Percentiles rank a stretch among this genome's conserved stretches.
These are phyloP conservation scores for Dolichallabes microphthalmus DNA, from an alignment of 2,113 vertebrate genomes.

Conservation along the genomic window DNA sequence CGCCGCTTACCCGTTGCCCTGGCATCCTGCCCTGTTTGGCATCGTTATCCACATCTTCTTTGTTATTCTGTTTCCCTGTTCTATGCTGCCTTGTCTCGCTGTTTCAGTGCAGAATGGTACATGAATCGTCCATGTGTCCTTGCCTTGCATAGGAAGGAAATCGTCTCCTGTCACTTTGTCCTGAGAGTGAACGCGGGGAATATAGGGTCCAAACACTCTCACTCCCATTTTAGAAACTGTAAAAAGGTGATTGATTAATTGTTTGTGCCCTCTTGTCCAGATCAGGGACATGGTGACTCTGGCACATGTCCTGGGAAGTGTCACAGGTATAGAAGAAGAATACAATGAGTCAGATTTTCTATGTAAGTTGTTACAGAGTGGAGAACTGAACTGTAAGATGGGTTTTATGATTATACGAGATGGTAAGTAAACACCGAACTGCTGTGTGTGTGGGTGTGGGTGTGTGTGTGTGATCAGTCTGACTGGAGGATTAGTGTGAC, in stretches of 20 bases:
- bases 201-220: background rate
- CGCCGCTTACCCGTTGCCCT: background rate
- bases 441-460: conserved; percentile 11
- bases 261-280: background rate
- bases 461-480: conserved; percentile 35
- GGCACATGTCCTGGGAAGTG: background rate
- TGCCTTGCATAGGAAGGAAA: background rate
- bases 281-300: background rate
- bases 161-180: background rate
- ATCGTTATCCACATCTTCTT: background rate
- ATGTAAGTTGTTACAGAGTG: background rate
- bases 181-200: background rate
- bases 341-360: background rate
- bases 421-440: conserved; percentile 32
- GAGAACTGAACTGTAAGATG: background rate
- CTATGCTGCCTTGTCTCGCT: background rate
- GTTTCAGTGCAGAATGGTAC: background rate
- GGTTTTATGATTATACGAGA: background rate
- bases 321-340: background rate
- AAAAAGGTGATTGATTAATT: background rate
- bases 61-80: background rate
- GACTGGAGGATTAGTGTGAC: conserved; percentile 47
- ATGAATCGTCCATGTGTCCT: background rate
- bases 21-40: background rate
- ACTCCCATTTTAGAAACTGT: too few relatives aligned